These are phyloP conservation scores for Lucilia sericata DNA, from an alignment of 1,140 invertebrate genomes.

Conservation along the genomic window DNA sequence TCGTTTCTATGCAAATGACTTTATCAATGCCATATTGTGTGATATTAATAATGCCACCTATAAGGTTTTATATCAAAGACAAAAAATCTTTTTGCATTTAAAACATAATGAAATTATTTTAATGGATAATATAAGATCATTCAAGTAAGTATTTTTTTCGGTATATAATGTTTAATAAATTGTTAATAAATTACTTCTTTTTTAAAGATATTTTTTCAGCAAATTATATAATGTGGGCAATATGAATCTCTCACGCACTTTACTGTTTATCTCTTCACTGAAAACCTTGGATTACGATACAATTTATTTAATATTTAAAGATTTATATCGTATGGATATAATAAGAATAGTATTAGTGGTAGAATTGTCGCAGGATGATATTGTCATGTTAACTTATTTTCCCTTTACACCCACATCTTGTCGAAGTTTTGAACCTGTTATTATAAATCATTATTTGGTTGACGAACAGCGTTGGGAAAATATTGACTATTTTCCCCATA, in stretches of 20 bases:
- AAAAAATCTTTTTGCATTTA: neutral
- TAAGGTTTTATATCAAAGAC: neutral
- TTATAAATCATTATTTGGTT: neutral
- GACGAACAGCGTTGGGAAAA: neutral
- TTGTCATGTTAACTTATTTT: slow-evolving; percentile 30
- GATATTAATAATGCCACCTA: neutral
- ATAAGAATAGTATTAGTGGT: neutral
- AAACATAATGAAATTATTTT: slow-evolving; percentile 11
- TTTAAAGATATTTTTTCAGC: neutral
- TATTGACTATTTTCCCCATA: slow-evolving; percentile 52
- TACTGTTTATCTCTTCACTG: neutral
- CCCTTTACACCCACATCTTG: neutral
- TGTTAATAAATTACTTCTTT: neutral
- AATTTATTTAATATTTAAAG: neutral
- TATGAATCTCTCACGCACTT: neutral
- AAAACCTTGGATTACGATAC: neutral
- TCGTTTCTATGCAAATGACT: neutral
- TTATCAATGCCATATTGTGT: neutral
- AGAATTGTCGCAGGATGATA: neutral
- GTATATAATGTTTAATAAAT: neutral
- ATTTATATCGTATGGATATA: slow-evolving; percentile 12
- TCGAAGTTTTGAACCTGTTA: neutral
- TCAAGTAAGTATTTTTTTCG: neutral
- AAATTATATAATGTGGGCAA: neutral
- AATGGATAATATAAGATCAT: neutral